A percentile compares a stretch with the other conserved stretches of the same genome.
These are phyloP conservation scores for Hemibagrus wyckioides DNA, from an alignment of 2,113 vertebrate genomes.

Conservation along the genomic window DNA sequence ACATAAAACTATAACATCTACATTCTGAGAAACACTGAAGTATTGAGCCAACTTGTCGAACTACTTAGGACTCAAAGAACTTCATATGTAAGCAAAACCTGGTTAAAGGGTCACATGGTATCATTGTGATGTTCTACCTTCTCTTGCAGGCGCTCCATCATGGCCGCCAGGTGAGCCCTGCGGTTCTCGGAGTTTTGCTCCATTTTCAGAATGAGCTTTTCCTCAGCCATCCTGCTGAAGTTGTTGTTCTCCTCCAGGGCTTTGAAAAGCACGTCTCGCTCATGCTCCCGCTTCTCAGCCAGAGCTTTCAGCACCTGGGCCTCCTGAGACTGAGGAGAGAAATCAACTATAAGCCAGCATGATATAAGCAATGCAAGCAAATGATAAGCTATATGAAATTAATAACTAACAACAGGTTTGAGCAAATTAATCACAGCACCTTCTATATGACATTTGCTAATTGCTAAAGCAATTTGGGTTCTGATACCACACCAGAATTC, in stretches of 20 bases:
- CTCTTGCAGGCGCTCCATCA: slow-evolving; percentile 92
- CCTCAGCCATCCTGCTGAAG: slow-evolving; percentile 96
- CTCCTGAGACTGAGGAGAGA: slow-evolving; percentile 84
- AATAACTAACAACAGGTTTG: neutral
- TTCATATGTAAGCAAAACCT: neutral
- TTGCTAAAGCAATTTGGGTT: neutral
- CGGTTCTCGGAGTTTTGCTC: slow-evolving; percentile 97
- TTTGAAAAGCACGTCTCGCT: slow-evolving; percentile 93
- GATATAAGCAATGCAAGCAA: neutral
- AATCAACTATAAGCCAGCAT: neutral
- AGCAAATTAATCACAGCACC: neutral
- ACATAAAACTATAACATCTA: neutral
- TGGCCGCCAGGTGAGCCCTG: slow-evolving; percentile 88
- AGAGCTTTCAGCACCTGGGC: slow-evolving; percentile 89
- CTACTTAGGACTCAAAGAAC: neutral
- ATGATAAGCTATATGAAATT: neutral
- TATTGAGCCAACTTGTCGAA: neutral
- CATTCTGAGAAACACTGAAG: neutral
- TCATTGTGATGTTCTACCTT: slow-evolving; percentile 76
- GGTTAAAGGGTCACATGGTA: neutral
- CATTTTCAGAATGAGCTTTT: slow-evolving; percentile 91
- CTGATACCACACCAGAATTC: neutral
- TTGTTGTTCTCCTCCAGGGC: slow-evolving; percentile 98
- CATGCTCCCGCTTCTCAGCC: slow-evolving; percentile 91
- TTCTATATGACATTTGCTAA: neutral